Conservation (phyloP, 2,888 invertebrate genomes). For the Listrodromus nycthemerus region DNA sequence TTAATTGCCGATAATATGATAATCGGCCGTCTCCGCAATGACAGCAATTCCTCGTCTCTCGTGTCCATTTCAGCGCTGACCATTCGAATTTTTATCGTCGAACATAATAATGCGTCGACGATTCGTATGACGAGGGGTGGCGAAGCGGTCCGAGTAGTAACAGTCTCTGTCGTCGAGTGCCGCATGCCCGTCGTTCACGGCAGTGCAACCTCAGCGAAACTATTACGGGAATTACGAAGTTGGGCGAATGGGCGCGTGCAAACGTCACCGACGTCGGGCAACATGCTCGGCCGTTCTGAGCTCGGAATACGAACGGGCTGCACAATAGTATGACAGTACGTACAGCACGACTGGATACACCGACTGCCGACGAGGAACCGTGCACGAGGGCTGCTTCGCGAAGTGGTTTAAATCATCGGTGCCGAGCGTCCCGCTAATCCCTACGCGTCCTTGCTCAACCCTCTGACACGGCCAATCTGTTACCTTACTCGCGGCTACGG, state of each 20-base stretch:
- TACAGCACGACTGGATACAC: constrained; percentile 11
- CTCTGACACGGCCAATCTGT: constrained; percentile 71
- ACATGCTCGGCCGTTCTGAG: constrained; percentile 44
- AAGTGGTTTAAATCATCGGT: constrained; percentile 72
- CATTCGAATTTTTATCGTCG: background rate
- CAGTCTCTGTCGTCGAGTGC: constrained; percentile 24
- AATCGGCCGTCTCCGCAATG: too few relatives aligned
- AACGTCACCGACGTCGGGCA: constrained; percentile 47
- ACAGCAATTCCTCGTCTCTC: too few relatives aligned
- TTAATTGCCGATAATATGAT: too few relatives aligned
- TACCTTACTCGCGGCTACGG: constrained; percentile 70
- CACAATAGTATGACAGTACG: constrained; percentile 41
- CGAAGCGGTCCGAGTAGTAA: constrained; percentile 52
- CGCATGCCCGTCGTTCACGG: constrained; percentile 16
- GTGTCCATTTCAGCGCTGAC: background rate
- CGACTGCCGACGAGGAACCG: constrained; percentile 4
- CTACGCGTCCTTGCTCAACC: constrained; percentile 70
- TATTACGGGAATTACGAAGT: constrained; percentile 56
- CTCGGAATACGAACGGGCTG: constrained; percentile 43
- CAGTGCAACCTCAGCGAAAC: constrained; percentile 6
- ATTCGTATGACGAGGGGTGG: constrained; percentile 39
- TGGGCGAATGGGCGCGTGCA: constrained; percentile 32
- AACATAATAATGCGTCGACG: constrained; percentile 2
- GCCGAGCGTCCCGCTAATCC: constrained; percentile 68
- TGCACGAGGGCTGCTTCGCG: constrained; percentile 41